Percentiles rank a stretch among this genome's conserved stretches.
Conservation (phyloP, 2,888 invertebrate species). For the Zootermopsis nevadensis region DNA sequence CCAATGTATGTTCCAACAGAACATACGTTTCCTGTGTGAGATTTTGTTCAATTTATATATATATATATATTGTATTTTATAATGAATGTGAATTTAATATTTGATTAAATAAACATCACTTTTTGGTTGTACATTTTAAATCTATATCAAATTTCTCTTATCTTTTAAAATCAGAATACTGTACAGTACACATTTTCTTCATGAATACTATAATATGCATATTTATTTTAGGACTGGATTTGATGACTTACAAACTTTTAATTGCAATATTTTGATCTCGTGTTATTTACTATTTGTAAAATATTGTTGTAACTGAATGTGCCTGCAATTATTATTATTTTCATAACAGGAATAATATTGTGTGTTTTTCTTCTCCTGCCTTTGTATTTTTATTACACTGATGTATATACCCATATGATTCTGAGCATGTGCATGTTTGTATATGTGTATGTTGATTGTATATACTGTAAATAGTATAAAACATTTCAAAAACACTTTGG, state of each 20-base stretch:
- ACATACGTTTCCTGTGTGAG: too few relatives aligned
- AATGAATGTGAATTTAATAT: not conserved
- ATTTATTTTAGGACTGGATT: constrained; percentile 2
- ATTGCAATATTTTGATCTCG: not conserved
- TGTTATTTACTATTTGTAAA: not conserved
- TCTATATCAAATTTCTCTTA: not conserved
- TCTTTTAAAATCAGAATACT: not conserved
- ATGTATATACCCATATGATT: not conserved
- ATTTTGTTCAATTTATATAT: too few relatives aligned
- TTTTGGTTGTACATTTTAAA: not conserved
- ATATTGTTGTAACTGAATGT: constrained; percentile 17
- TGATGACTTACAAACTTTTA: not conserved
- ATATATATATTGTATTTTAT: not conserved
- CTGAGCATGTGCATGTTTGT: not conserved
- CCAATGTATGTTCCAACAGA: too few relatives aligned
- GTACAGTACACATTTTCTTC: not conserved
- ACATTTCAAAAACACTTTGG: not conserved
- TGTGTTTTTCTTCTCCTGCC: constrained; percentile 25
- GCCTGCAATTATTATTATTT: constrained; percentile 29
- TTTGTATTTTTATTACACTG: constrained; percentile 21
- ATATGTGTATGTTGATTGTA: not conserved
- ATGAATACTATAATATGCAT: not conserved
- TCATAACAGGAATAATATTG: not conserved
- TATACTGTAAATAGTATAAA: constrained; percentile 26
- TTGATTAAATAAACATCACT: not conserved